phyloP scores from a whole-genome alignment of 1,140 invertebrate genomes.

The Ruditapes philippinarum region DNA sequence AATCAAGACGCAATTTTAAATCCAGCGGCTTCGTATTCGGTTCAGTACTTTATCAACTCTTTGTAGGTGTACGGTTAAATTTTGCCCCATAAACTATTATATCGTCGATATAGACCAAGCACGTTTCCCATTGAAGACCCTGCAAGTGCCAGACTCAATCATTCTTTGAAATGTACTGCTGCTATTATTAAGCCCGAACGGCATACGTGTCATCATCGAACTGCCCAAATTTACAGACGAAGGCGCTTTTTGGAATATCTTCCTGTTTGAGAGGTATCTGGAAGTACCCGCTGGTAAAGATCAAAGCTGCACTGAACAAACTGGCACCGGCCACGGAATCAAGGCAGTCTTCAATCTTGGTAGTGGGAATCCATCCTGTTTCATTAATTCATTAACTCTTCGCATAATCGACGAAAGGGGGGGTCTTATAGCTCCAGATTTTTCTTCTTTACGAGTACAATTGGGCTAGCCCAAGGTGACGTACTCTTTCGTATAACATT shows the following conservation, averaged over 20 bases:
- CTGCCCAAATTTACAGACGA: slow-evolving; percentile 1
- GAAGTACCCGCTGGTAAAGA: background rate
- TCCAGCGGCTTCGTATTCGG: background rate
- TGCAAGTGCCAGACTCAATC: background rate
- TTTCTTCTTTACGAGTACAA: too few relatives aligned
- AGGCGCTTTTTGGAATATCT: background rate
- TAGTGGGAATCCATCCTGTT: background rate
- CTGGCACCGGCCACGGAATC: background rate
- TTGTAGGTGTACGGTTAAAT: background rate
- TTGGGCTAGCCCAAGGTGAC: too few relatives aligned
- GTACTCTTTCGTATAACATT: background rate
- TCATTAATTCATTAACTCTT: background rate
- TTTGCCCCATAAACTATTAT: background rate
- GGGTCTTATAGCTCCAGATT: background rate
- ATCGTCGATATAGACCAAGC: background rate
- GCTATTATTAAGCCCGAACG: background rate
- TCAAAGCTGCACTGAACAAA: slow-evolving; percentile 2
- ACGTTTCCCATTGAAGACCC: background rate
- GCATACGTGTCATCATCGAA: slow-evolving; percentile 10
- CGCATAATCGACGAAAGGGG: slow-evolving; percentile 17
- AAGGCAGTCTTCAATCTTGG: background rate
- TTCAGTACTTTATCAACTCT: background rate
- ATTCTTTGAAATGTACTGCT: slow-evolving; percentile 17
- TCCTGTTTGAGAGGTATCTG: slow-evolving; percentile 8
- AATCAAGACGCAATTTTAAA: background rate